Evolutionary conservation across 2,888 invertebrate genomes (phyloP), one percentile per base, ranked within the genome.

Genomic region (Stegana nigrithorax): DNA sequence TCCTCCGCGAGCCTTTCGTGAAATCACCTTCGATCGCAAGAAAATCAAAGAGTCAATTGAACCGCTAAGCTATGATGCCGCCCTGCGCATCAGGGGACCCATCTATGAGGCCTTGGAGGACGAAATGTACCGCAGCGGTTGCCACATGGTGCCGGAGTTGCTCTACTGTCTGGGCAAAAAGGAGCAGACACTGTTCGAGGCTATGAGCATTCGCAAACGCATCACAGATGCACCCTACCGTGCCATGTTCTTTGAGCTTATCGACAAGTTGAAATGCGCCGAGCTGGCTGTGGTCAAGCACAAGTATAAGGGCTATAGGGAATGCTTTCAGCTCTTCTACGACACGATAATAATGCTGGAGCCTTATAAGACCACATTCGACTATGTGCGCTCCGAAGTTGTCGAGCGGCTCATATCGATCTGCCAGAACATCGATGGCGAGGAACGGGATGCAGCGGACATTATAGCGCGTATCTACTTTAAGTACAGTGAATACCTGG

Each of bases 51-150:
- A 59, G 0, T 59, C 59, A 4, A 70, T 81, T n/a, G 39, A 51
- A 2, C 70, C 65, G 3, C 59, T 77, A 12, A 68, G 62, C 7
- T 70, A 64, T 2, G 67, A 68, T 10, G 70, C 78, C 19, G 82
- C 83, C 1, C 72, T 76, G 0, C 66, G 82, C 2, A 39, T 60
- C 6, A 65, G 67, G 4, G 74, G 74, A 0, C 73, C 74, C 0
- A 66, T 81, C 29, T 83, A 72, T 45, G 66, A 75, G 23, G 80
- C 75, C 0, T 67, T 82, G n/a, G 56, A 78, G 39, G 67, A 73
- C 6, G 83, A 83, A 44, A 50, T 82, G 21, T 73, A 71, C n/a
- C 75, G 78, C 14, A 78, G 68, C 0, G 80, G 79, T 8, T 84
- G 82, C 61, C 47, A 19, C 4, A 70, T 70, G 66, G 60, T 77